A percentile compares a stretch with the other conserved stretches of the same genome.
Conservation (phyloP, 2,888 invertebrate genomes). For the Teleiodes luculella region DNA sequence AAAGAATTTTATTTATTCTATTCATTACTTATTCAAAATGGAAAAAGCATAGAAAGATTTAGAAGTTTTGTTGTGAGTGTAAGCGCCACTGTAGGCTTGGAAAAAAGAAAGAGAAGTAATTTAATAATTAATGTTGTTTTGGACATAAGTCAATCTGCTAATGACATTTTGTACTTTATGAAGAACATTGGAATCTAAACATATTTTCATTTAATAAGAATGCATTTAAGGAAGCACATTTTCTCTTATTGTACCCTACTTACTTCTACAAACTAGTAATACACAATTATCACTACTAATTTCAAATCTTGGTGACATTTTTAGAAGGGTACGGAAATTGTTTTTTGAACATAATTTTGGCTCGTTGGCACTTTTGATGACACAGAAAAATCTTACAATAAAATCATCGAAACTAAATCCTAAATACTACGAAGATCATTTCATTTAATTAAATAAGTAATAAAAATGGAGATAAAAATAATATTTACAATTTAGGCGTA, state of each 20-base stretch:
- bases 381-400: conserved; percentile 46
- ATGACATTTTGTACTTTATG: conserved; percentile 41
- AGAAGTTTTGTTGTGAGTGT: too few species aligned
- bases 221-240: conserved; percentile 68
- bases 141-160: conserved; percentile 15
- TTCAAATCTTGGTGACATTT: conserved; percentile 29
- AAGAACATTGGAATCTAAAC: conserved; percentile 16
- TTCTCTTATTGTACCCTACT: conserved; percentile 57
- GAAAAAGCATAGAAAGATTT: too few species aligned
- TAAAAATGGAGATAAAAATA: conserved; percentile 32
- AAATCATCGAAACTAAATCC: conserved; percentile 36
- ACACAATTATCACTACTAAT: conserved; percentile 47
- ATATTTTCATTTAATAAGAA: conserved; percentile 30
- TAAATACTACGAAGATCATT: conserved; percentile 69
- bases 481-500: conserved; percentile 51
- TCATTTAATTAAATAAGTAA: conserved; percentile 31
- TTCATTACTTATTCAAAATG: too few species aligned
- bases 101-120: too few species aligned
- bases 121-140: too few species aligned
- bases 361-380: conserved; percentile 74
- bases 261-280: conserved; percentile 52
- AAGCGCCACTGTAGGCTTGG: too few species aligned
- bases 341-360: conserved; percentile 29
- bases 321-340: conserved; percentile 29
- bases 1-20: too few species aligned